phyloP scores from a whole-genome alignment of 2,888 invertebrate genomes.

The Helobdella robusta region DNA sequence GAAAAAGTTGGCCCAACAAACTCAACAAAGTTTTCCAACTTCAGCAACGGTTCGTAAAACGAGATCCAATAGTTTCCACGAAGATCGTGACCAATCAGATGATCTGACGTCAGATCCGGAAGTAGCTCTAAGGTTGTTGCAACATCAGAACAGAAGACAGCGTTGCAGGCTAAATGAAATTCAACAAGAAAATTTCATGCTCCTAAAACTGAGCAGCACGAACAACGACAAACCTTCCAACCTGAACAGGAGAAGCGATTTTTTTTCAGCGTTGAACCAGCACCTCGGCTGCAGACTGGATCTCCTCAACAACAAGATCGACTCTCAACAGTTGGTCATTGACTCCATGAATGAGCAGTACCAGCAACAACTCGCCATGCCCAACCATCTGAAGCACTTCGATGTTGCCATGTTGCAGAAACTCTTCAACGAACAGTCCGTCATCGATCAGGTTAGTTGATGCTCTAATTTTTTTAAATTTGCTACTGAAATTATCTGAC shows the following conservation, averaged over 20 bases:
- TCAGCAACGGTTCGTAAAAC: too few relatives aligned
- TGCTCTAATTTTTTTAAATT: too few relatives aligned
- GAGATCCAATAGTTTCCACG: constrained; percentile 14
- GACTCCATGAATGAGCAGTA: neutral
- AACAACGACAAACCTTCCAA: neutral
- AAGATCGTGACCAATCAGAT: neutral
- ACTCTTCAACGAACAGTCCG: neutral
- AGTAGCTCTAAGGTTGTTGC: neutral
- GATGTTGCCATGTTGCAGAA: constrained; percentile 4
- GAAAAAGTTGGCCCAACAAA: too few relatives aligned
- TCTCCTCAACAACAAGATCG: constrained; percentile 7
- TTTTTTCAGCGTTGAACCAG: neutral
- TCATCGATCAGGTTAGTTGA: constrained; percentile 16
- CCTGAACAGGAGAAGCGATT: neutral
- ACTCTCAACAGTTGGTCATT: constrained; percentile 13
- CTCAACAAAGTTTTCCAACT: too few relatives aligned
- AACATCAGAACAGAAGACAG: constrained; percentile 11
- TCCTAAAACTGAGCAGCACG: neutral
- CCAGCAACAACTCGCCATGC: too few relatives aligned
- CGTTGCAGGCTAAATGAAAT: constrained; percentile 4
- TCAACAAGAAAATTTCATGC: neutral
- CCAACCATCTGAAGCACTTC: too few relatives aligned
- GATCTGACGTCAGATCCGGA: constrained; percentile 7
- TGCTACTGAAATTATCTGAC: too few relatives aligned
- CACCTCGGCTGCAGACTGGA: constrained; percentile 17